Evolutionary conservation across 1,140 invertebrate genomes (phyloP).

Genomic region (Lerema accius): DNA sequence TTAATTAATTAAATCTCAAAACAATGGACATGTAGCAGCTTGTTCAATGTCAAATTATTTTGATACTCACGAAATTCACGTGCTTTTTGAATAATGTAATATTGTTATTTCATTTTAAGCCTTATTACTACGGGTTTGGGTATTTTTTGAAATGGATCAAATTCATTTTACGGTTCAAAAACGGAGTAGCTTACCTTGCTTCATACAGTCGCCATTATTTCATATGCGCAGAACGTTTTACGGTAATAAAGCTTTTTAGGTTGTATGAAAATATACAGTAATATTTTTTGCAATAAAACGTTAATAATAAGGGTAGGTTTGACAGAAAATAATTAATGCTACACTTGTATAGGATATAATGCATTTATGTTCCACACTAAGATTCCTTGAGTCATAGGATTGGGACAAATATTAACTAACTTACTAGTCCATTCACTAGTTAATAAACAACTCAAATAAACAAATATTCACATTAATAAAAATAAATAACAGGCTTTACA

Average conservation of each 20-base stretch:
- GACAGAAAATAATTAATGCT: too few species aligned
- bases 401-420: too few species aligned
- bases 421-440: too few species aligned
- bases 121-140: not conserved
- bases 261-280: constrained; percentile 6
- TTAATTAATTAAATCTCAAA: too few species aligned
- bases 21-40: too few species aligned
- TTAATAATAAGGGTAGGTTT: too few species aligned
- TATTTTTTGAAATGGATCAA: not conserved
- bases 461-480: too few species aligned
- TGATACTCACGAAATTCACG: constrained; percentile 11
- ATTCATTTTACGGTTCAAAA: constrained; percentile 21
- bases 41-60: not conserved
- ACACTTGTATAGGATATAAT: too few species aligned
- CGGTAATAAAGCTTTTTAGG: constrained; percentile 32
- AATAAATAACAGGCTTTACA: too few species aligned
- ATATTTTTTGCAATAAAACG: not conserved
- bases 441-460: too few species aligned
- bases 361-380: too few species aligned
- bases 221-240: constrained; percentile 26
- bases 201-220: constrained; percentile 28
- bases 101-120: not conserved
- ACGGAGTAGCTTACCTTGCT: constrained; percentile 27
- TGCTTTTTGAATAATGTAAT: constrained; percentile 10
- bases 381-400: too few species aligned